Evolutionary conservation across 2,113 vertebrate species (phyloP), one percentile per base, ranked within the genome.

Genomic region (Notiomystis cincta): DNA sequence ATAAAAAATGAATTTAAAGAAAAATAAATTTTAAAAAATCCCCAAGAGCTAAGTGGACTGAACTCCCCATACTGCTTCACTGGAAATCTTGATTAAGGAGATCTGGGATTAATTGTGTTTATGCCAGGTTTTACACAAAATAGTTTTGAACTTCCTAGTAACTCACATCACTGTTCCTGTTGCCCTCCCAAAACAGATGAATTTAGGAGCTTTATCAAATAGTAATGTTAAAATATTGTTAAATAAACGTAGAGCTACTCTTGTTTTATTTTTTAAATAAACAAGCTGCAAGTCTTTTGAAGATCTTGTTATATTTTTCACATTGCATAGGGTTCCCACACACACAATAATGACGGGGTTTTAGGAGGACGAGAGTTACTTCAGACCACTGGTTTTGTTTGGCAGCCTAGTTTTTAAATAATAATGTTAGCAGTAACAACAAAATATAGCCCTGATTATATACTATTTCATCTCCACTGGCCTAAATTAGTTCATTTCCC

Each of bases 401-500:
- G 97, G 95, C 95, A 98, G 95, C 83, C 95, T 94, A 87, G 79
- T 45, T 97, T 75, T 71, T 64, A 95, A 95, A 90, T 87, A 79
- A 96, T 96, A 97, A 97, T 90, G 60, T 94, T 96, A 97, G 93
- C 95, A 97, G 95, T 97, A 97, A 96, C 94, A 97, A 97, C 65
- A 96, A 97, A 97, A 97, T 95, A 96, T 77, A 98, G 97, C 90
- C 80, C 94, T 97, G 97, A 97, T 97, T 98, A 95, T 90, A 97
- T 58, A 91, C 82, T 89, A 95, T 93, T 87, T 89, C 17, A 70
- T 89, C 57, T 88, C 92, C 56, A 66, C 11, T 40, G 81, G 84
- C 67, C 19, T 2, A 28, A 95, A 82, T 85, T 72, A 87, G 87
- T 96, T 93, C 58, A 91, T 93, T 93, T 88, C 86, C 64, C 69